Conservation (phyloP, 2,797 vertebrate species). For the Lateolabrax maculatus region DNA sequence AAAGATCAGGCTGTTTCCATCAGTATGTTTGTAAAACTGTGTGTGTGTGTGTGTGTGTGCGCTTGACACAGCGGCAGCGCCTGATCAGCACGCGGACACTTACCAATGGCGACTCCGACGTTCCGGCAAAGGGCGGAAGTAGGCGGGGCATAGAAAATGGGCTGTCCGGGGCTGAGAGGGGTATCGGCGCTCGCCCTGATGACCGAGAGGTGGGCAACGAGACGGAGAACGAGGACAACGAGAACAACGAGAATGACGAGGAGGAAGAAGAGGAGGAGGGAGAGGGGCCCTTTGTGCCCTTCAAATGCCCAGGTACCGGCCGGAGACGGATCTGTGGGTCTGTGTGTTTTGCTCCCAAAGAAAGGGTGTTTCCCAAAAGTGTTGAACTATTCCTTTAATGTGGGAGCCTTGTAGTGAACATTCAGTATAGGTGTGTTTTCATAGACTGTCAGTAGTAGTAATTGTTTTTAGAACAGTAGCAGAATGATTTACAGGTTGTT, state of each 20-base stretch:
- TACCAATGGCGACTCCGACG: conserved; percentile 93
- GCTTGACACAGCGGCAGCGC: conserved; percentile 90
- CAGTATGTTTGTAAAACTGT: not conserved
- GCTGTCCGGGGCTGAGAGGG: conserved; percentile 83
- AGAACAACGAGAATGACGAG: conserved; percentile 92
- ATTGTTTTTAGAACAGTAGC: no score
- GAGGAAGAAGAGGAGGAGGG: conserved; percentile 89
- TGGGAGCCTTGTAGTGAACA: not conserved
- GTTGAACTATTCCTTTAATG: not conserved
- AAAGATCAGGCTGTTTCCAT: not conserved
- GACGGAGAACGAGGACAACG: conserved; percentile 90
- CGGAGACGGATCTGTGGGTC: not conserved
- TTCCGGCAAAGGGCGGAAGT: conserved; percentile 87
- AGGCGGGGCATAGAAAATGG: conserved; percentile 92
- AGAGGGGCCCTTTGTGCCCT: conserved; percentile 92
- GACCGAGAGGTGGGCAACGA: conserved; percentile 87
- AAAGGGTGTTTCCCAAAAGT: not conserved
- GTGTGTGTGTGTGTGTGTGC: not conserved
- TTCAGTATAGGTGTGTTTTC: no score
- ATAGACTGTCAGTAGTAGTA: no score
- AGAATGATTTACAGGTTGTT: no score
- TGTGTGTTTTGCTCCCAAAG: not conserved
- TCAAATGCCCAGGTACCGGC: conserved; percentile 89
- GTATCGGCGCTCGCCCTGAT: conserved; percentile 71
- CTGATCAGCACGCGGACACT: conserved; percentile 91